Evolutionary conservation across 1,140 invertebrate species (phyloP), one percentile per base, ranked within the genome.

Genomic region (Galendromus occidentalis): DNA sequence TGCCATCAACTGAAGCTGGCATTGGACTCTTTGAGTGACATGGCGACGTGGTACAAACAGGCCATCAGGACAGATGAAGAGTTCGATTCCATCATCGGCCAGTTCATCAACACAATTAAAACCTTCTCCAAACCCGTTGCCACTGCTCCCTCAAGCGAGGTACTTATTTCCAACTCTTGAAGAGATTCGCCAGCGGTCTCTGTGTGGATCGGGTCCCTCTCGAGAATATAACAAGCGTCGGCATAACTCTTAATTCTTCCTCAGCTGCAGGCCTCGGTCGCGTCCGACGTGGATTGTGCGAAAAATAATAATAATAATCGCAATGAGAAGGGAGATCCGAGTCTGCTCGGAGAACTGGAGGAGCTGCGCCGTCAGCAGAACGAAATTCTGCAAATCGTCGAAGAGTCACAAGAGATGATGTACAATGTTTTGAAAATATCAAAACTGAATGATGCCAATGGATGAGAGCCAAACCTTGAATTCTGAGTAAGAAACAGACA

Each of bases 331-430:
- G 14, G 14, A 12, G 51, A 59, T 59, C 25, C n/a, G 22, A 25
- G 25, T 59, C 20, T 59, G 17, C 20, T 59, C 12, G 25, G 25
- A 25, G 33, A 59, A 22, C 22, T 59, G 12, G 51, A 59, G 25
- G 51, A 59, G 20, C 9, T 59, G 22, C 51, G 51, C 5, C 14
- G 33, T 6, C 25, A 59, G 51, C 51, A 59, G 20, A 59, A 22
- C 9, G 51, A 59, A 25, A 59, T 59, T 59, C 33, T 59, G 51
- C 51, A 59, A 9, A 59, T 59, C 20, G 51, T 59, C 25, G 51
- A 59, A 59, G 51, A 59, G 33, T 20, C 22, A 29, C 17, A 59
- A 25, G 51, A 59, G 25, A 59, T 59, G 25, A 59, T 59, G 14
- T 59, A 59, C 51, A 59, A 59, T 33, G 51, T 59, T 14, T 22